Conservation (phyloP, 1,140 invertebrate species). For the Drosophila kanapiae region DNA sequence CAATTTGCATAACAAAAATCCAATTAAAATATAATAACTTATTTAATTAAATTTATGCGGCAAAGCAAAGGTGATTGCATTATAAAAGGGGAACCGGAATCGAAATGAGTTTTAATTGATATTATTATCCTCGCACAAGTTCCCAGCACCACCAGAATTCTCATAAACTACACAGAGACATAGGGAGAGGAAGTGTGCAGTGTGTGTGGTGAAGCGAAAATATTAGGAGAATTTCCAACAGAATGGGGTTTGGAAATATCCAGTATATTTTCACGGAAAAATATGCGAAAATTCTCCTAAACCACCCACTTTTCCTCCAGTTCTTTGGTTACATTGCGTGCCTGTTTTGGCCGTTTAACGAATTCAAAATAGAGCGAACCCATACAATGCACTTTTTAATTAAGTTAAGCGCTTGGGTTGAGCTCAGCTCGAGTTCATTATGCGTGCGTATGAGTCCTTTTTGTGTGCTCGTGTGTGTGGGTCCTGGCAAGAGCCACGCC, state of each 20-base stretch:
- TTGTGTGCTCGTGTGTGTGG: neutral
- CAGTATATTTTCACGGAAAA: constrained; percentile 70
- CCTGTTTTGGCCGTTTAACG: constrained; percentile 46
- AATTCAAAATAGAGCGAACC: constrained; percentile 50
- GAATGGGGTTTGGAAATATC: constrained; percentile 43
- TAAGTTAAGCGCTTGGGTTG: constrained; percentile 75
- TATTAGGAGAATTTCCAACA: constrained; percentile 44
- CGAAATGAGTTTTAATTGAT: constrained; percentile 51
- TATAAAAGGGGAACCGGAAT: constrained; percentile 17
- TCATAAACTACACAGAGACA: constrained; percentile 44
- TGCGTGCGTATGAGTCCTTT: constrained; percentile 26
- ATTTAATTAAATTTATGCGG: constrained; percentile 79
- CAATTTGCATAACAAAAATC: constrained; percentile 68
- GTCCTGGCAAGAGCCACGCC: constrained; percentile 13
- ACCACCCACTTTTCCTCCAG: neutral
- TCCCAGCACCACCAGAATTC: neutral
- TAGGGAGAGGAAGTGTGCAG: neutral
- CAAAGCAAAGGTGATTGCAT: constrained; percentile 49
- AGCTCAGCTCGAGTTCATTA: constrained; percentile 73
- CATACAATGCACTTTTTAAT: constrained; percentile 79
- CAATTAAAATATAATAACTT: constrained; percentile 81
- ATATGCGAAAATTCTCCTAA: constrained; percentile 55
- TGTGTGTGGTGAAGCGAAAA: neutral
- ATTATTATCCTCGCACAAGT: constrained; percentile 22
- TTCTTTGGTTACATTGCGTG: constrained; percentile 43